Evolutionary conservation across 2,888 invertebrate genomes (phyloP), one percentile per base, ranked within the genome.

Genomic region (Callosobruchus maculatus): DNA sequence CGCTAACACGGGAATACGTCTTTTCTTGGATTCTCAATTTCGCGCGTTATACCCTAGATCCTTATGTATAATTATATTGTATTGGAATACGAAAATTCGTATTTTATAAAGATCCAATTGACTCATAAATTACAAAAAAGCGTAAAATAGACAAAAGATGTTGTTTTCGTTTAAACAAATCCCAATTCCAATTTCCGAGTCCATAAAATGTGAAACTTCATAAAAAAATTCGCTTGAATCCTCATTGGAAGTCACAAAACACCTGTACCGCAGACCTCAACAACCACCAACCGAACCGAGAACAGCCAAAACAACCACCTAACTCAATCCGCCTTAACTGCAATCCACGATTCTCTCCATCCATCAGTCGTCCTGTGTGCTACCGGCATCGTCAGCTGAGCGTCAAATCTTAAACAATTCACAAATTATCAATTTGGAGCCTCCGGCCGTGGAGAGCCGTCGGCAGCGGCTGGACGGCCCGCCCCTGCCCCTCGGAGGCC

Each of bases 331-430:
- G 49, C 49, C 49, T 7, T 49, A 49, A 49, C 49, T 49, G 49
- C 49, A 49, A 18, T 49, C 49, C 49, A 49, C 49, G 13, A 18
- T 49, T 49, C 49, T 49, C 5, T 13, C 4, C 49, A 49, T 49
- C 49, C 49, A 49, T 49, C 82, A 84, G 83, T 82, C 81, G 79
- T 78, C 81, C 81, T 68, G 74, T 49, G 49, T 49, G 83, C 83
- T 84, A 84, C 83, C 80, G 83, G 81, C 74, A 79, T 81, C 81
- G 82, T 84, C 84, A 83, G 84, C 83, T 83, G 83, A 84, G 86
- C 86, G 83, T 86, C 86, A 86, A 86, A 86, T 86, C 86, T 86
- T 86, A 86, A 86, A 87, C 86, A 87, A 86, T 86, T 86, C 86
- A 85, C 85, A 86, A 86, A 87, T 87, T 87, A 87, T 86, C 86